Evolutionary conservation across 1,140 invertebrate genomes (phyloP), one percentile per base, ranked within the genome.

Genomic region (Tetramorium parvispinum): DNA sequence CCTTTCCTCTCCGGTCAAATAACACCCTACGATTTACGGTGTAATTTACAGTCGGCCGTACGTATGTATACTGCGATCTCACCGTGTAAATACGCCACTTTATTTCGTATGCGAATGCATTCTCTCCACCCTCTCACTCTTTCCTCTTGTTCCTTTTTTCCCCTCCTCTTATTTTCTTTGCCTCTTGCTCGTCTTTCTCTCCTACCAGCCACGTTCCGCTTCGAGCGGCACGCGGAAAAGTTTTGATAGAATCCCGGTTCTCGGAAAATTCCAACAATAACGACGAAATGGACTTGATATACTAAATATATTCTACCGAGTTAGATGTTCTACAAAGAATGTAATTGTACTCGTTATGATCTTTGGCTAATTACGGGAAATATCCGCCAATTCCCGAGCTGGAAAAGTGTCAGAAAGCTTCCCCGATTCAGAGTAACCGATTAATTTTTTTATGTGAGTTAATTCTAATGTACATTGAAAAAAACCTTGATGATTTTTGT

Each of bases 61-160:
- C 53, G 63, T 61, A 78, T 85, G 78, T 82, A 89, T 76, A 86
- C 65, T 59, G 76, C 68, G 70, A 65, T 77, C 85, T 88, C 83
- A 49, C 65, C 88, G 87, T 83, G 88, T 87, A 89, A 89, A 89
- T 89, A 89, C 87, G 88, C 87, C 87, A 89, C 77, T 89, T 89
- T 89, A 88, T 89, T 87, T 90, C 85, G 79, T 73, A 71, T 61
- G 73, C 82, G 61, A 87, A 83, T 87, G 27, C 78, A 55, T 59
- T 86, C 66, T 43, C 46, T 57, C 61, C 71, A 78, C 73, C 61
- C 27, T 53, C 16, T 66, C 40, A n/a, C 27, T 37, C 10, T 63
- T 27, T 13, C 40, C 53, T 27, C n/a, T 32, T 49, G 49, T 53
- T 53, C 10, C n/a, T 51, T 10, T 76, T 13, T 57, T 21, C 61